Base-by-base conservation (phyloP, 2,888 invertebrate species). In the Diploptera punctata region DNA sequence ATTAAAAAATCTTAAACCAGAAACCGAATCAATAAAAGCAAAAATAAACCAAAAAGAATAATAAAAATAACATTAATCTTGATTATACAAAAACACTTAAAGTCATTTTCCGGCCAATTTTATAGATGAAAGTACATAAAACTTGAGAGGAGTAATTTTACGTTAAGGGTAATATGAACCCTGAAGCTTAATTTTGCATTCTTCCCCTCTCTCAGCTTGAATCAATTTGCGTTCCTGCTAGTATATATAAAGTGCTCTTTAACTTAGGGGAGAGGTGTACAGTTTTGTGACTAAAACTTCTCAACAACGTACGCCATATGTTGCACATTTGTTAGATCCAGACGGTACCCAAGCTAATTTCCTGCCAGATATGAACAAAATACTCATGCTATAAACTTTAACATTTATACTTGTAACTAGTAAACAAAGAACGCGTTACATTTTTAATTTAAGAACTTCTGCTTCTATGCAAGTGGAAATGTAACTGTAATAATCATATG, bases 331-430 rank as follows among this genome's bases (percentile, higher is more conserved):
- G 10, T 47, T 47, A 47, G 47, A 7, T 33, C 10, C 7, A 47
- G 47, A n/a, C n/a, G 29, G 57, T 29, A 24, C 16, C 7, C 26
- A 7, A 7, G 57, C 57, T 29, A 57, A 52, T 29, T 29, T 26
- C 24, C 13, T 57, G 26, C 13, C 1, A 57, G 52, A 57, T 57
- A 29, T 57, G 26, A 57, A 57, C 26, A 57, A 29, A 57, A n/a
- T n/a, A 57, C 57, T 57, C 26, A 57, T 57, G 1, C 31, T 29
- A 57, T 57, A 57, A 57, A 57, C 57, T 57, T 57, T 29, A 57
- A 57, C 57, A 57, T 29, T 26, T 29, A 57, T 29, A 57, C 26
- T 57, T 29, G 29, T 9, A 52, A 52, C 21, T n/a, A n/a, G n/a
- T n/a, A n/a, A n/a, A n/a, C n/a, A n/a, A n/a, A n/a, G n/a, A n/a